Evolutionary conservation across 53 echinoderm and acorn worm species (phyloP).

Genomic region (Paracentrotus lividus): DNA sequence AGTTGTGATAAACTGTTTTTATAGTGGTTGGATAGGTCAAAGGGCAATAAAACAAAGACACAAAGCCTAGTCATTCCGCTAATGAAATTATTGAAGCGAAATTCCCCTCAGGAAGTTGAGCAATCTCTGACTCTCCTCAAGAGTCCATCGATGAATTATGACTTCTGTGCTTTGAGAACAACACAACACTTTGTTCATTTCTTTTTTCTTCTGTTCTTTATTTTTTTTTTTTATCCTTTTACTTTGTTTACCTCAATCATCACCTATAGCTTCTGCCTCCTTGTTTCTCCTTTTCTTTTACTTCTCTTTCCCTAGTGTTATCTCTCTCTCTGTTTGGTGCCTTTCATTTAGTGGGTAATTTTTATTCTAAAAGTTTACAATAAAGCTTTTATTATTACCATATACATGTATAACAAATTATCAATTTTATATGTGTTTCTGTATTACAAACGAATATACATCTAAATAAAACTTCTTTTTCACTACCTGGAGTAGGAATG

Average conservation of each 20-base stretch:
- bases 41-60: conserved; percentile 59
- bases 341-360: too few relatives aligned
- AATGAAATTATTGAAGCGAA: conserved; percentile 70
- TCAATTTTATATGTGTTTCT: too few relatives aligned
- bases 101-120: conserved; percentile 73
- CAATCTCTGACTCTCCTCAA: conserved; percentile 58
- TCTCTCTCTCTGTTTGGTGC: background rate
- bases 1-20: conserved; percentile 49
- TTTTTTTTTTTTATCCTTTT: background rate
- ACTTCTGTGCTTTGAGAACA: conserved; percentile 63
- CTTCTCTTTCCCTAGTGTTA: background rate
- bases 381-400: too few relatives aligned
- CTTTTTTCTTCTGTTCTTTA: background rate
- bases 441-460: too few relatives aligned
- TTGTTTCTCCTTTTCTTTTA: background rate
- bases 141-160: conserved; percentile 62
- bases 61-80: conserved; percentile 61
- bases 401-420: too few relatives aligned
- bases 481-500: background rate
- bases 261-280: background rate
- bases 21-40: conserved; percentile 42
- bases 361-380: too few relatives aligned
- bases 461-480: background rate
- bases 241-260: conserved; percentile 16
- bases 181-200: conserved; percentile 13